Evolutionary conservation across 2,797 vertebrate species (phyloP).

Genomic region (Neosilurus mollespiculum): DNA sequence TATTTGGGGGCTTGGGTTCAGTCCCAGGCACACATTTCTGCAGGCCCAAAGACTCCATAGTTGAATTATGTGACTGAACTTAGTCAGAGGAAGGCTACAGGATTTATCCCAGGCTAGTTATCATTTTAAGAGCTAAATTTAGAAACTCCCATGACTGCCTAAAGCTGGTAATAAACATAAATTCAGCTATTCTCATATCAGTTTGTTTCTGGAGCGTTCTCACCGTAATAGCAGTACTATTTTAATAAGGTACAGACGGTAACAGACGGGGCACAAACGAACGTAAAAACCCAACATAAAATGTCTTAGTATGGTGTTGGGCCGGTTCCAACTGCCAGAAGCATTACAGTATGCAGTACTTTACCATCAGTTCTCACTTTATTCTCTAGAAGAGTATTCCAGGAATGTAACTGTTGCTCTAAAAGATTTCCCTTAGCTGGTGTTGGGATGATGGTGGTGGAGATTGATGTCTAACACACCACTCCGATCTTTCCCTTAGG

Average conservation of each 20-base stretch:
- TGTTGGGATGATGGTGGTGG: background rate
- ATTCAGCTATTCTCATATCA: background rate
- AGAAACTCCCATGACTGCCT: conserved; percentile 12
- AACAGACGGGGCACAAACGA: background rate
- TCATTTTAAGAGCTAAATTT: conserved; percentile 19
- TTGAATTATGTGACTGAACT: conserved; percentile 3
- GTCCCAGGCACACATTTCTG: conserved; percentile 18
- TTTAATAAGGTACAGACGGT: background rate
- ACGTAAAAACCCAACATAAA: background rate
- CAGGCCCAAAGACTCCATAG: conserved; percentile 1
- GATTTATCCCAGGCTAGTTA: conserved; percentile 13
- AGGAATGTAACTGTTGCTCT: background rate
- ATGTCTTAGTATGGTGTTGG: background rate
- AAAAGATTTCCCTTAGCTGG: background rate
- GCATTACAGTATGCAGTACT: background rate
- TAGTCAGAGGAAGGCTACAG: conserved; percentile 11
- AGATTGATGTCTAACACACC: background rate
- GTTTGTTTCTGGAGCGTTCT: background rate
- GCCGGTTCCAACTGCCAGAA: background rate
- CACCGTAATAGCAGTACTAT: background rate
- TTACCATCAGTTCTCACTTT: background rate
- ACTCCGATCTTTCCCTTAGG: background rate
- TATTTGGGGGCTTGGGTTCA: conserved; percentile 3
- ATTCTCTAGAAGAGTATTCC: background rate
- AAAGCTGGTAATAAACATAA: conserved; percentile 9